phyloP scores from a whole-genome alignment of 1,140 invertebrate genomes.

The Drosophila aff. region DNA sequence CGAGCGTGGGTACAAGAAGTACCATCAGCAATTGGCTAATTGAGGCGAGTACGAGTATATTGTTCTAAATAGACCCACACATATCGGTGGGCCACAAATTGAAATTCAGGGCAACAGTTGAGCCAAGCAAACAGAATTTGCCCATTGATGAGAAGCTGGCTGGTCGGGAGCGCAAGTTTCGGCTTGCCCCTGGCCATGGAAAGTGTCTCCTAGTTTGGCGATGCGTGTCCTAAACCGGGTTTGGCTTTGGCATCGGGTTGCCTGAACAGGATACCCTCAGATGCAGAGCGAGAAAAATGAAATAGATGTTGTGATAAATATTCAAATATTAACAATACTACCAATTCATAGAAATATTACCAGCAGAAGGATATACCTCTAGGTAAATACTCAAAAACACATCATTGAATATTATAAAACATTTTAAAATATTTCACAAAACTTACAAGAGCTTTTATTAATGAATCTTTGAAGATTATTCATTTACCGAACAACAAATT shows the following conservation, averaged over 20 bases:
- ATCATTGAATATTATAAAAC: not conserved
- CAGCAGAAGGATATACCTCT: not conserved
- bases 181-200: conserved; percentile 38
- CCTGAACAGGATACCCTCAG: not conserved
- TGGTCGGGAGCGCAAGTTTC: conserved; percentile 28
- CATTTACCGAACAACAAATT: not conserved
- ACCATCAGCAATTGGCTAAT: conserved; percentile 48
- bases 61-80: conserved; percentile 10
- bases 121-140: conserved; percentile 51
- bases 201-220: conserved; percentile 43
- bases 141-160: conserved; percentile 40
- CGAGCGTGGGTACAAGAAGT: conserved; percentile 16
- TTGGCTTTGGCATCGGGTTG: conserved; percentile 25
- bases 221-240: conserved; percentile 43
- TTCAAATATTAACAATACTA: not conserved
- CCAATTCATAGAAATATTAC: not conserved
- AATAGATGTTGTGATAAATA: not conserved
- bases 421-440: not conserved
- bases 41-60: conserved; percentile 32
- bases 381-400: not conserved
- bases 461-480: not conserved
- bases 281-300: not conserved
- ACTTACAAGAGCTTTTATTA: not conserved
- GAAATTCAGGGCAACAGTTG: conserved; percentile 54
- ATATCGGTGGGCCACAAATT: conserved; percentile 35